Evolutionary conservation across 2,888 invertebrate species (phyloP).

Genomic region (Endotricha flammealis): DNA sequence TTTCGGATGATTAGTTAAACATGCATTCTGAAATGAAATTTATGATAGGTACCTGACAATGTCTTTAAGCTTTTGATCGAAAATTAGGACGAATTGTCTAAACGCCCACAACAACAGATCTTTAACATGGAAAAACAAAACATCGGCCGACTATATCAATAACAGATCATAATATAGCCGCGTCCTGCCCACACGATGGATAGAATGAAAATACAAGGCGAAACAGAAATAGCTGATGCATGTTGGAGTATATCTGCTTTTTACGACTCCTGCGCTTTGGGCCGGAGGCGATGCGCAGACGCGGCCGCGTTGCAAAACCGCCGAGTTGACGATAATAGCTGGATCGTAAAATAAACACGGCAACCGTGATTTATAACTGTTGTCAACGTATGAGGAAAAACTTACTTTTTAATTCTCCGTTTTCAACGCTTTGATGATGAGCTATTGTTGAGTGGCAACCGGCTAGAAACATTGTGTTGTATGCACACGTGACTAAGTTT

Average conservation of each 20-base stretch:
- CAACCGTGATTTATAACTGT: constrained; percentile 62
- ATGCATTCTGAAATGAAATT: too few relatives aligned
- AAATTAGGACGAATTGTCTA: too few relatives aligned
- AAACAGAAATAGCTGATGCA: constrained; percentile 62
- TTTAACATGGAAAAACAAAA: constrained; percentile 1
- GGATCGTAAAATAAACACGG: constrained; percentile 70
- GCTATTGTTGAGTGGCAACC: constrained; percentile 49
- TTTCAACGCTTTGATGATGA: constrained; percentile 61
- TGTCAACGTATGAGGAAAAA: constrained; percentile 64
- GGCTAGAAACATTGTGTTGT: constrained; percentile 27
- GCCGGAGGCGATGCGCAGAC: constrained; percentile 31
- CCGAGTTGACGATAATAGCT: constrained; percentile 69
- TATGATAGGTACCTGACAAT: too few relatives aligned
- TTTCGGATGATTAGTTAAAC: too few relatives aligned
- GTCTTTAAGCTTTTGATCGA: too few relatives aligned
- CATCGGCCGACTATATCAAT: not conserved
- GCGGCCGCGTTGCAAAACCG: constrained; percentile 66
- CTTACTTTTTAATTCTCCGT: constrained; percentile 56
- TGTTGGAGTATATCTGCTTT: constrained; percentile 60
- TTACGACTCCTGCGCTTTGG: constrained; percentile 56
- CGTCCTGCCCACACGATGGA: constrained; percentile 26
- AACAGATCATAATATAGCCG: constrained; percentile 8
- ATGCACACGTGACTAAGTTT: constrained; percentile 21
- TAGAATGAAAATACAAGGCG: constrained; percentile 39
- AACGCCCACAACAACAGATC: not conserved